Base-by-base conservation (phyloP, 2,113 vertebrate species). In the Notiomystis cincta region DNA sequence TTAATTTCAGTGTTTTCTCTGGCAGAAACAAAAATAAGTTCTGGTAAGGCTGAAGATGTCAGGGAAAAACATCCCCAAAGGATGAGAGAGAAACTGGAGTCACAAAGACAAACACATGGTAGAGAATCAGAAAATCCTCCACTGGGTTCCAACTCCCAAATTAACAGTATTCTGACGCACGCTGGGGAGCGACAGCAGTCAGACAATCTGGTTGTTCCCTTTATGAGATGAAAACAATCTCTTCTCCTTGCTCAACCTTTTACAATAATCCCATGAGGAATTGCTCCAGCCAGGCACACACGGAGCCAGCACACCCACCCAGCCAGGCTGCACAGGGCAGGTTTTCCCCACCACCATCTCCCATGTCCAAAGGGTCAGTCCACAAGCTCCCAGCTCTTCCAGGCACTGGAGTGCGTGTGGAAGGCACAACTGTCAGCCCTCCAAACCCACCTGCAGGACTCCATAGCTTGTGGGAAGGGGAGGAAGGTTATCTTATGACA, bases 31-130 rank as follows among this genome's bases (percentile, higher is more conserved):
- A 95, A 93, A 93, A 5, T 13, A 83, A 81, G 38, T 72, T 87
- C 82, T 84, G 67, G 22, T 81, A 87, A 89, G 47, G 56, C 16
- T 33, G 56, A 95, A 70, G 12, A 83, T 51, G 50, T 78, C 79
- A 93, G 45, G 40, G 57, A 85, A 95, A 91, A 85, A 69, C 25
- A 79, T 53, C 57, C 61, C 57, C 69, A 71, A 88, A 91, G 56
- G 69, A 94, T 40, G 40, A 87, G 53, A 89, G 27, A 56, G 53
- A 62, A 93, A 92, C 42, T 87, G 40, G 40, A 95, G 66, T 85
- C 57, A 91, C n/a, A 85, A 91, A 94, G 57, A 37, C 78, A 94
- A 85, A 88, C 82, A 93, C 78, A 90, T 79, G 53, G 75, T n/a
- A 85, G 71, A 85, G 58, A 93, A 86, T 37, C 65, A 87, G 51